phyloP scores from a whole-genome alignment of 2,888 invertebrate species.

The Saturnia japonica region DNA sequence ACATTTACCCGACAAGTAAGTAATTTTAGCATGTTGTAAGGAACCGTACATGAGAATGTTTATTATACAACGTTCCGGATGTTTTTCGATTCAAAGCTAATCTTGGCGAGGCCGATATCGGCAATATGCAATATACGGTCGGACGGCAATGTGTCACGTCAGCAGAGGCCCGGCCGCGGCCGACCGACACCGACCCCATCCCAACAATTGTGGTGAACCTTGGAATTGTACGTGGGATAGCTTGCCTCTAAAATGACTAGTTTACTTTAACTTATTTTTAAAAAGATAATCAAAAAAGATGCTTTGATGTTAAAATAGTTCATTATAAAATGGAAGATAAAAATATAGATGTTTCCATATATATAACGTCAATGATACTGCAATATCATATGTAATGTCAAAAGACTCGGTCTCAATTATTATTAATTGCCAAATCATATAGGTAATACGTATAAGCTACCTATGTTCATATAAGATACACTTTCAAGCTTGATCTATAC shows the following conservation, averaged over 20 bases:
- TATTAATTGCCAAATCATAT: too few species aligned
- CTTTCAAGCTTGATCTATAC: too few species aligned
- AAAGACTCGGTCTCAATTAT: too few species aligned
- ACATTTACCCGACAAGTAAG: not conserved
- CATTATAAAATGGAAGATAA: not conserved
- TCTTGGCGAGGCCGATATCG: conserved; percentile 35
- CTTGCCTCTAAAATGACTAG: not conserved
- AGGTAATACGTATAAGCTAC: not conserved
- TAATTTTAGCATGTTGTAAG: conserved; percentile 5
- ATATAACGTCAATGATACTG: not conserved
- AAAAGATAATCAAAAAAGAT: not conserved
- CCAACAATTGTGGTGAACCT: conserved; percentile 27
- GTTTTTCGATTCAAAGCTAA: conserved; percentile 35
- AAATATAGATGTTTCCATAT: not conserved
- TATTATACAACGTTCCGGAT: conserved; percentile 21
- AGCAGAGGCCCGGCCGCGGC: conserved; percentile 36
- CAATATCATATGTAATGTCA: too few species aligned
- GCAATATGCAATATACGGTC: conserved; percentile 32
- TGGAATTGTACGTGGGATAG: not conserved
- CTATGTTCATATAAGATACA: too few species aligned
- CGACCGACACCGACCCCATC: conserved; percentile 32
- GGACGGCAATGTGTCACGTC: conserved; percentile 41
- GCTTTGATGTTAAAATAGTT: not conserved
- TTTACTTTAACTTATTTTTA: not conserved
- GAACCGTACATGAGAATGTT: conserved; percentile 9